Conservation (phyloP, 2,113 vertebrate genomes). For the Labrus mixtus region DNA sequence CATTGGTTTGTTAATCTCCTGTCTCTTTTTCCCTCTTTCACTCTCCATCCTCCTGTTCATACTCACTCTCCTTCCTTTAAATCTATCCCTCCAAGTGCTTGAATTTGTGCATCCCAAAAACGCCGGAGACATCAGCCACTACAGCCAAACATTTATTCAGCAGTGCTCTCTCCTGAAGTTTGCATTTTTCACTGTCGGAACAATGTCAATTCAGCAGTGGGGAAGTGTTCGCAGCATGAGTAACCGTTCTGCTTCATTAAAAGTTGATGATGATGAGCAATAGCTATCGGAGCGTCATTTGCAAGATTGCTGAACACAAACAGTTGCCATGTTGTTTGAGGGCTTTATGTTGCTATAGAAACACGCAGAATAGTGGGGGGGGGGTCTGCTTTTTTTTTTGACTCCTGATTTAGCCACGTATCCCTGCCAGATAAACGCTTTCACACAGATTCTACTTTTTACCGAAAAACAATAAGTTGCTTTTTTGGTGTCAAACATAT, state of each 20-base stretch:
- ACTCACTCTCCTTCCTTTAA: neutral
- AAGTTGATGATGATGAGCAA: constrained; percentile 58
- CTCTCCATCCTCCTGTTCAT: constrained; percentile 20
- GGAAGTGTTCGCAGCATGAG: constrained; percentile 14
- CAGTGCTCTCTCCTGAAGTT: constrained; percentile 29
- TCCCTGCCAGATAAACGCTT: no score
- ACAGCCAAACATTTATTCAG: constrained; percentile 31
- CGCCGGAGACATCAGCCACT: constrained; percentile 32
- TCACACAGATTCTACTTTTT: no score
- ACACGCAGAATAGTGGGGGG: neutral
- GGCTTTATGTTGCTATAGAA: constrained; percentile 7
- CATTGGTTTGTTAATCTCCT: constrained; percentile 31
- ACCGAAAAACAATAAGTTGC: no score
- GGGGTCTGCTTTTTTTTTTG: neutral
- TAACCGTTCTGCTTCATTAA: constrained; percentile 56
- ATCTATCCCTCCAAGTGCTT: constrained; percentile 24
- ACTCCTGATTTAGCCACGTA: neutral
- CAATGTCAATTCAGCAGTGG: constrained; percentile 52
- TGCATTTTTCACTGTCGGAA: constrained; percentile 54
- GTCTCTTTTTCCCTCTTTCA: constrained; percentile 15
- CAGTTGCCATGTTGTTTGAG: constrained; percentile 13
- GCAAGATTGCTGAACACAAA: constrained; percentile 26
- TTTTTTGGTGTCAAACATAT: no score
- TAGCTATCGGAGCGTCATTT: constrained; percentile 27
- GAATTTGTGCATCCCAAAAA: constrained; percentile 35